These are phyloP conservation scores for Coelopa pilipes DNA, from an alignment of 2,888 invertebrate species.

Conservation along the genomic window DNA sequence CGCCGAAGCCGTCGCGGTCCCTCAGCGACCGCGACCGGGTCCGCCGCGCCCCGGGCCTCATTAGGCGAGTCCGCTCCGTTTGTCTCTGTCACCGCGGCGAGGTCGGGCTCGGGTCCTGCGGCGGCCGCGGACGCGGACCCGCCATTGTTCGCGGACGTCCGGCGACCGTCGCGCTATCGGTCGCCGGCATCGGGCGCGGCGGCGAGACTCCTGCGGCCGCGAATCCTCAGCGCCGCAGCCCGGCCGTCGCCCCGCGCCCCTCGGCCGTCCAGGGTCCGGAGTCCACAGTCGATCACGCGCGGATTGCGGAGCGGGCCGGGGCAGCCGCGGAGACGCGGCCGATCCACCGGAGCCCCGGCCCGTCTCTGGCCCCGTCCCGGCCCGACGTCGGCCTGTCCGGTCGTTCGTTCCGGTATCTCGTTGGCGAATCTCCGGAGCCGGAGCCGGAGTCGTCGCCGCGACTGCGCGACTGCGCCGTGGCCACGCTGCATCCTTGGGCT, in stretches of 20 bases:
- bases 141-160: constrained; percentile 24
- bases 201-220: constrained; percentile 30
- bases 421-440: constrained; percentile 24
- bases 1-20: too few species aligned
- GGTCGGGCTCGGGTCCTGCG: constrained; percentile 17
- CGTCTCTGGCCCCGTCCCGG: too few species aligned
- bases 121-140: not conserved
- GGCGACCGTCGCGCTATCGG: not conserved
- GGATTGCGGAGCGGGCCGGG: too few species aligned
- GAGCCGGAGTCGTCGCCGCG: not conserved
- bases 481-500: constrained; percentile 47
- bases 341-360: too few species aligned
- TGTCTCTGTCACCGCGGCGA: constrained; percentile 36
- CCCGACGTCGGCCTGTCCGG: constrained; percentile 32
- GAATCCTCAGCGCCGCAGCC: not conserved
- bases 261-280: not conserved
- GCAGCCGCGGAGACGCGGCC: too few species aligned
- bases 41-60: constrained; percentile 30
- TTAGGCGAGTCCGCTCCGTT: constrained; percentile 35
- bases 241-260: not conserved
- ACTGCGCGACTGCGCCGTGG: too few species aligned
- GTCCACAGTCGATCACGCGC: not conserved
- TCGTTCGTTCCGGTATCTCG: constrained; percentile 32
- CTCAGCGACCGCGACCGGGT: too few species aligned
- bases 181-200: constrained; percentile 29